Evolutionary conservation across 64 coral and sea anemone genomes (phyloP).

Genomic region (Platygyra sinensis): DNA sequence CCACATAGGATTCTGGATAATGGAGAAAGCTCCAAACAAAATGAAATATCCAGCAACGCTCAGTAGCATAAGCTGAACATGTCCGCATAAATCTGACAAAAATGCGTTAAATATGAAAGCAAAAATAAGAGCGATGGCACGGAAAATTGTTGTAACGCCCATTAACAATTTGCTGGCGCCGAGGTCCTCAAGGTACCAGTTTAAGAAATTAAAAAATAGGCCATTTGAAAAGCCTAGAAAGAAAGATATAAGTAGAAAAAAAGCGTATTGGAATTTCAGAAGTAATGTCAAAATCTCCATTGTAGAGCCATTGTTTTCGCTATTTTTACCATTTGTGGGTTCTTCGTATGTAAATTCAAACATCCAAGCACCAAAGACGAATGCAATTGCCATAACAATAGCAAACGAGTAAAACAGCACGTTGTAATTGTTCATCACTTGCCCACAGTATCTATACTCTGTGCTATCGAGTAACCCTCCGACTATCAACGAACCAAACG

Average conservation of each 20-base stretch:
- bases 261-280: slow-evolving; percentile 72
- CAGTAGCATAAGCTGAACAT: slow-evolving; percentile 61
- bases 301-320: background rate
- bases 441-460: slow-evolving; percentile 72
- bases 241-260: slow-evolving; percentile 77
- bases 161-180: slow-evolving; percentile 85
- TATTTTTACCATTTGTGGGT: background rate
- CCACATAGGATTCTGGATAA: slow-evolving; percentile 75
- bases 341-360: slow-evolving; percentile 89
- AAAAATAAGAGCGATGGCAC: slow-evolving; percentile 55
- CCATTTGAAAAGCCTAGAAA: slow-evolving; percentile 92
- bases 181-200: slow-evolving; percentile 96
- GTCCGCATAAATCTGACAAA: slow-evolving; percentile 56
- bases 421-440: slow-evolving; percentile 84
- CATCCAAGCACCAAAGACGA: slow-evolving; percentile 67
- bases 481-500: slow-evolving; percentile 84
- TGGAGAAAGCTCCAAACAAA: slow-evolving; percentile 71
- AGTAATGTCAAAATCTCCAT: slow-evolving; percentile 81
- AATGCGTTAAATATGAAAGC: slow-evolving; percentile 78
- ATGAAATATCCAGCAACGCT: slow-evolving; percentile 61
- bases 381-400: slow-evolving; percentile 66
- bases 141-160: slow-evolving; percentile 74
- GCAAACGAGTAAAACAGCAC: slow-evolving; percentile 93
- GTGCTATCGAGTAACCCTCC: slow-evolving; percentile 88
- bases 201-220: slow-evolving; percentile 84